phyloP scores from a whole-genome alignment of 2,113 vertebrate genomes.

The Perccottus glenii region DNA sequence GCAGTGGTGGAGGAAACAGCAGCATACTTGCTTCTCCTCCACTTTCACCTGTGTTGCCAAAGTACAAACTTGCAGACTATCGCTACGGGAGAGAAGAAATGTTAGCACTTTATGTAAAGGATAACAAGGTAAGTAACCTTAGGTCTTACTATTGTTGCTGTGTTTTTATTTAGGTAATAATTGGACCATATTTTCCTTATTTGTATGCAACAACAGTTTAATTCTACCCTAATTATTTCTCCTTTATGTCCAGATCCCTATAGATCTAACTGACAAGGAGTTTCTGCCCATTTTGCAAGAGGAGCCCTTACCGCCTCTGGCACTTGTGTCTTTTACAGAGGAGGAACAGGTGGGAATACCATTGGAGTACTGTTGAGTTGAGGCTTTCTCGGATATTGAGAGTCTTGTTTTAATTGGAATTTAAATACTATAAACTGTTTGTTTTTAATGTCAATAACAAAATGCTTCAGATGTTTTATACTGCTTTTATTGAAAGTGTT shows the following conservation, averaged over 20 bases:
- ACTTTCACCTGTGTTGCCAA: conserved; percentile 96
- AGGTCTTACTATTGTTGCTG: not conserved
- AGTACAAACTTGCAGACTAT: conserved; percentile 99
- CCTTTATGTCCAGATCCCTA: conserved; percentile 84
- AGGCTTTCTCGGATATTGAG: not conserved
- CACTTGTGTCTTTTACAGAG: conserved; percentile 98
- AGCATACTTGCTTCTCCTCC: conserved; percentile 90
- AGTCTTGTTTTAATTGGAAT: not conserved
- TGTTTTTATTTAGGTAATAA: not conserved
- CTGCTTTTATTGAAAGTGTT: too few relatives aligned
- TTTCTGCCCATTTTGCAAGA: conserved; percentile 98
- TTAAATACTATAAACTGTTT: not conserved
- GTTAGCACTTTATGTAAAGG: conserved; percentile 99
- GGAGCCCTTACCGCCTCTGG: conserved; percentile 94
- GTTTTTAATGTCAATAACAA: too few relatives aligned
- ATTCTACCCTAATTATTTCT: not conserved
- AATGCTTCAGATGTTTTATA: too few relatives aligned
- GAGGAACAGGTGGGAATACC: conserved; percentile 91
- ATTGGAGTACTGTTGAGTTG: not conserved
- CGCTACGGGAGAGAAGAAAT: conserved; percentile 99
- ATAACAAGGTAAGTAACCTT: conserved; percentile 88
- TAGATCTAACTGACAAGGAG: conserved; percentile 97
- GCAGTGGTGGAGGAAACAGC: conserved; percentile 62
- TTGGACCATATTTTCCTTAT: not conserved
- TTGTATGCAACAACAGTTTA: not conserved